A percentile compares a stretch with the other conserved stretches of the same genome.
Evolutionary conservation across 2,113 vertebrate genomes (phyloP).

Genomic region (Scopus umbretta): DNA sequence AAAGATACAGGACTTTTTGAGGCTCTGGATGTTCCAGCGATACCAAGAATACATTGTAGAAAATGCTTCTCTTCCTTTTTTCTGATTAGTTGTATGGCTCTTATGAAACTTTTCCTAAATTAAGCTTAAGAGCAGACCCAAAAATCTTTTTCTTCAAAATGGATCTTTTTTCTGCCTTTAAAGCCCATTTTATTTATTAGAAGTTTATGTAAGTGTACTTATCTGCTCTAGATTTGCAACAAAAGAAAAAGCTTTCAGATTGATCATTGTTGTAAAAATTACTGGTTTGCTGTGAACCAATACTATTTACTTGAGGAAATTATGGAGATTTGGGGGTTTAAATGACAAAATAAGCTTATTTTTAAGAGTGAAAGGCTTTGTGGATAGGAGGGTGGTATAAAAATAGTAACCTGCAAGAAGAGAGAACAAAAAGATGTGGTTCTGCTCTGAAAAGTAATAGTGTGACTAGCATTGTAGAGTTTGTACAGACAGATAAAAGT

Average conservation of each 20-base stretch:
- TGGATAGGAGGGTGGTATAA: background rate
- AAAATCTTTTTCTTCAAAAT: background rate
- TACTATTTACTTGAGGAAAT: background rate
- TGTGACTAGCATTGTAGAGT: background rate
- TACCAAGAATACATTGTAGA: background rate
- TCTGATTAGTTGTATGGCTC: background rate
- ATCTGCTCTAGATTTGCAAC: background rate
- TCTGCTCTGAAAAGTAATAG: background rate
- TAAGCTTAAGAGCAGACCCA: background rate
- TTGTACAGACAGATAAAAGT: background rate
- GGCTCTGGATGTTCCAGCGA: background rate
- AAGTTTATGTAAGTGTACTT: background rate
- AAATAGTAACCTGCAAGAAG: conserved; percentile 1
- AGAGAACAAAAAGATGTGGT: background rate
- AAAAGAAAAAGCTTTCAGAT: background rate
- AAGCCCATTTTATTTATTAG: background rate
- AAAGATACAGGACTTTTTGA: background rate
- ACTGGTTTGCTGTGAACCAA: background rate
- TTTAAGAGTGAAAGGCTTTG: background rate
- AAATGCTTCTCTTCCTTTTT: background rate
- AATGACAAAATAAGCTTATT: background rate
- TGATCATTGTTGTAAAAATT: background rate
- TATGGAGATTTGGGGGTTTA: background rate
- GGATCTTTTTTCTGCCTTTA: background rate
- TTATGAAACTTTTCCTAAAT: background rate